A percentile compares a stretch with the other conserved stretches of the same genome.
Evolutionary conservation across 2,797 vertebrate genomes (phyloP).

Genomic region (Sylvia borin): DNA sequence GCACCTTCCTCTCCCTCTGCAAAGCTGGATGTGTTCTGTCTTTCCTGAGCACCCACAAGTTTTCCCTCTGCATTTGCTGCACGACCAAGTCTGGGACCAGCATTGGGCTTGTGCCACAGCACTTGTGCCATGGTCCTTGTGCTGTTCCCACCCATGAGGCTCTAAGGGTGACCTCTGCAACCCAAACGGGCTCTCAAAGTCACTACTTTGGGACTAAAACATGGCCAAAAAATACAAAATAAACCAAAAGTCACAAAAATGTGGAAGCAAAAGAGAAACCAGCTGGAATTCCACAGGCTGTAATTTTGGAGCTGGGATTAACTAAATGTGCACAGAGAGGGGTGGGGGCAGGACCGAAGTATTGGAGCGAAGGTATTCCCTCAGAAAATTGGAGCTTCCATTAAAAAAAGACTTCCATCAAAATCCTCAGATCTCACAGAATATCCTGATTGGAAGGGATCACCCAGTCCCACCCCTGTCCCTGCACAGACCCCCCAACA

Average conservation of each 20-base stretch:
- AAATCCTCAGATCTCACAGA: neutral
- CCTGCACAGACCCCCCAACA: neutral
- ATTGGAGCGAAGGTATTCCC: neutral
- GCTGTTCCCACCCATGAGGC: neutral
- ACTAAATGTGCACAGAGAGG: neutral
- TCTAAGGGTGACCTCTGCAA: neutral
- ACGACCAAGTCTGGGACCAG: neutral
- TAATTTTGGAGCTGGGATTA: neutral
- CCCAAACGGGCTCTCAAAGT: fast-evolving
- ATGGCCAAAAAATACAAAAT: neutral
- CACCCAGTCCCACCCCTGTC: neutral
- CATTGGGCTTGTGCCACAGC: neutral
- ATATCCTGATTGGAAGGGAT: neutral
- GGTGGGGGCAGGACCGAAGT: neutral
- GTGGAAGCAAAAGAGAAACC: neutral
- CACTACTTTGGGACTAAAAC: neutral
- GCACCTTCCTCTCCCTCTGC: neutral
- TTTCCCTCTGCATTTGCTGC: fast-evolving
- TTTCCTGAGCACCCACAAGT: neutral
- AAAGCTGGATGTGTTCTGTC: fast-evolving
- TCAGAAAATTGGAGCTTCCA: neutral
- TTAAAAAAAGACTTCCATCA: neutral
- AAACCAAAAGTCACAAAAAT: neutral
- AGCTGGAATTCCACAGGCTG: neutral
- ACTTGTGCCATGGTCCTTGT: neutral